Conservation (phyloP, 2,888 invertebrate species). For the Diarsia brunnea region DNA sequence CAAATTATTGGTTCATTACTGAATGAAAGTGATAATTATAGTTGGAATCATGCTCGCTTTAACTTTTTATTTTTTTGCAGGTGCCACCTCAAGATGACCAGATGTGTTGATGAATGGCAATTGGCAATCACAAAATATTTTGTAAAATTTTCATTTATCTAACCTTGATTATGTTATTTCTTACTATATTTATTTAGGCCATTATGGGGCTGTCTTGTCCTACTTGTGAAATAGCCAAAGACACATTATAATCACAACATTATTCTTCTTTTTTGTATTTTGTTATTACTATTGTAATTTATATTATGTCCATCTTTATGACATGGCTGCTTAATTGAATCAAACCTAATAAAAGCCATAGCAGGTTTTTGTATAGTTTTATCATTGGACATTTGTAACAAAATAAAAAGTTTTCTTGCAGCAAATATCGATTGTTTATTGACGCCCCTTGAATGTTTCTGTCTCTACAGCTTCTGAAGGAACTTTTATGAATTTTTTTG, state of each 20-base stretch:
- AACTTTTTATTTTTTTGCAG: slow-evolving; percentile 78
- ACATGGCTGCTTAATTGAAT: slow-evolving; percentile 37
- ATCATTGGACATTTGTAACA: not conserved
- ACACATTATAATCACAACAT: slow-evolving; percentile 58
- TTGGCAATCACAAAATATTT: slow-evolving; percentile 64
- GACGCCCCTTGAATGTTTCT: slow-evolving; percentile 22
- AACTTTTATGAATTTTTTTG: slow-evolving; percentile 20
- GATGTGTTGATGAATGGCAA: slow-evolving; percentile 83
- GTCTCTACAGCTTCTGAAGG: slow-evolving; percentile 43
- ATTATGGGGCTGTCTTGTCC: slow-evolving; percentile 17
- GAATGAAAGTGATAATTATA: not conserved
- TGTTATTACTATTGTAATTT: slow-evolving; percentile 48
- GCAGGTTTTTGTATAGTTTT: slow-evolving; percentile 1
- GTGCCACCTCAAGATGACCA: slow-evolving; percentile 87
- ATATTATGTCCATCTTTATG: slow-evolving; percentile 17
- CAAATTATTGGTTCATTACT: too few species aligned
- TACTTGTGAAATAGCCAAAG: slow-evolving; percentile 64
- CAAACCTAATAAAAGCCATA: slow-evolving; percentile 27
- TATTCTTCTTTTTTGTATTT: slow-evolving; percentile 42
- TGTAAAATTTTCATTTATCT: slow-evolving; percentile 67
- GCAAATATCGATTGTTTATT: slow-evolving; percentile 27
- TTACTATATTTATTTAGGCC: slow-evolving; percentile 55
- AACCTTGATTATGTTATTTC: slow-evolving; percentile 59
- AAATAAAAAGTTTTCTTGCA: slow-evolving; percentile 34
- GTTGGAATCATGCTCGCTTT: not conserved